These are phyloP conservation scores for Zosterops japonicus DNA, from an alignment of 2,113 vertebrate genomes.

Conservation along the genomic window DNA sequence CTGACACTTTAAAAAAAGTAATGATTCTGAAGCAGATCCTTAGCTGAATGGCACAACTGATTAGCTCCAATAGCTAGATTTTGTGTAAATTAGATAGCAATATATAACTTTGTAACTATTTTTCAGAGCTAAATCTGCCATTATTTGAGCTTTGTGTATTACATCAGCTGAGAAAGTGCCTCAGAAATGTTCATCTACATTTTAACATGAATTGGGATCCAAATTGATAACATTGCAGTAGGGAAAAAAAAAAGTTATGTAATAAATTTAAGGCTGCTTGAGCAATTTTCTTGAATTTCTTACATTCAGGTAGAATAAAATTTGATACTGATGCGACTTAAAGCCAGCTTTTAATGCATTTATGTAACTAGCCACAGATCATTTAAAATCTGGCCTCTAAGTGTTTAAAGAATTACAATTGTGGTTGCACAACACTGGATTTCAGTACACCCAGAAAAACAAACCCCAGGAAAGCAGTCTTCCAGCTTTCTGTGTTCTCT, in stretches of 20 bases:
- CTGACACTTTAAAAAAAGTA: background rate
- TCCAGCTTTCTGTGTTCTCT: background rate
- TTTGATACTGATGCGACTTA: background rate
- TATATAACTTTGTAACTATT: background rate
- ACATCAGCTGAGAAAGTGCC: background rate
- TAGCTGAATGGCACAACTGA: background rate
- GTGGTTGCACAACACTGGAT: background rate
- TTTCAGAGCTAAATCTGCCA: background rate
- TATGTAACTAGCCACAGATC: background rate
- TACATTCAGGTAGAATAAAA: background rate
- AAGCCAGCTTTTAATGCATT: background rate
- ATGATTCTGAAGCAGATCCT: background rate
- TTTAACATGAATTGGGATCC: background rate
- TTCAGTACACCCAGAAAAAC: background rate
- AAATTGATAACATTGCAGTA: background rate
- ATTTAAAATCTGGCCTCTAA: background rate
- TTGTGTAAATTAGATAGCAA: background rate
- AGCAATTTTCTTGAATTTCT: background rate
- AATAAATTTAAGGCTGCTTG: background rate
- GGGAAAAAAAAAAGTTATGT: background rate
- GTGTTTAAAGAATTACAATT: background rate
- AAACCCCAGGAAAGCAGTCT: background rate
- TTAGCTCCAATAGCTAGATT: background rate
- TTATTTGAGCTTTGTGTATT: background rate
- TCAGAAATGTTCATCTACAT: background rate